These are phyloP conservation scores for Oreochromis grahami DNA, from an alignment of 2,797 vertebrate genomes.

Conservation along the genomic window DNA sequence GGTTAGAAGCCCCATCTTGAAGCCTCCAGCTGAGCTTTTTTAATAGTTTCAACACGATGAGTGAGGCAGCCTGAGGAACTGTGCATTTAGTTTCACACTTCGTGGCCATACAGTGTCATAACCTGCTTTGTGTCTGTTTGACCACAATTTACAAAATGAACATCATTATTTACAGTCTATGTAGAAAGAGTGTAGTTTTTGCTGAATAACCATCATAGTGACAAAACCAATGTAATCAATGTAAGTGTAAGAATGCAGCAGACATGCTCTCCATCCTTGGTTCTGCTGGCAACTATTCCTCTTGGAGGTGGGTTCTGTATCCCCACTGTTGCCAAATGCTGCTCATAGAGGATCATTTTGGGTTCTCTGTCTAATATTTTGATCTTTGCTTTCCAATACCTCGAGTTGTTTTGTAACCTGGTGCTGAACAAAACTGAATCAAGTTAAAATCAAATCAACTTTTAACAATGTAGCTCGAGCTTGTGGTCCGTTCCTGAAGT, in stretches of 20 bases:
- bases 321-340: not conserved
- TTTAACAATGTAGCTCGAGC: not conserved
- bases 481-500: not conserved
- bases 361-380: not conserved
- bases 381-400: not conserved
- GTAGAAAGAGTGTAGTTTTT: not conserved
- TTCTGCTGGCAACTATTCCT: not conserved
- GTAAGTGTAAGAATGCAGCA: not conserved
- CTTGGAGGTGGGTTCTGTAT: not conserved
- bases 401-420: not conserved
- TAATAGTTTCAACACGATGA: not conserved
- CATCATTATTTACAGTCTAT: not conserved
- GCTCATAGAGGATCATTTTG: not conserved
- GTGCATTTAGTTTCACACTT: not conserved
- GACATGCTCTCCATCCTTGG: not conserved
- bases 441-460: not conserved
- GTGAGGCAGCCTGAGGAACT: not conserved
- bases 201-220: not conserved
- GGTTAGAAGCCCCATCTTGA: not conserved
- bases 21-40: not conserved
- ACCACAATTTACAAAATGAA: not conserved
- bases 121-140: not conserved
- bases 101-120: not conserved
- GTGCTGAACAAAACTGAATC: not conserved
- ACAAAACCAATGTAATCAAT: not conserved